Conservation (phyloP, 35 echinoderm and acorn worm species). For the Holothuria glaberrima region DNA sequence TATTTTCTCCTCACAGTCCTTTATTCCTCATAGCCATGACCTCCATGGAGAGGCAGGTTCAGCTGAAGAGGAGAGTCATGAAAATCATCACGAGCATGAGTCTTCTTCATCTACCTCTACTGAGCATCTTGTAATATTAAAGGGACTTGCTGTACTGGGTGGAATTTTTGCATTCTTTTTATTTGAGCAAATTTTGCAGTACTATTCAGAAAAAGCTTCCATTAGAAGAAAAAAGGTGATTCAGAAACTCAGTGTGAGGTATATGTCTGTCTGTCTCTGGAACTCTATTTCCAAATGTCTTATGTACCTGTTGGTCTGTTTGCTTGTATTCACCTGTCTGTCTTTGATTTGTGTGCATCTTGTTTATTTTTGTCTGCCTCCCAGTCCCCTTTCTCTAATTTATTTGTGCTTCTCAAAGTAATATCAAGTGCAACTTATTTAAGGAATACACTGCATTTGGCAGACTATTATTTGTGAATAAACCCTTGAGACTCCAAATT, state of each 20-base stretch:
- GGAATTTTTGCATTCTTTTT: constrained; percentile 82
- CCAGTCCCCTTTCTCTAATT: too few species aligned
- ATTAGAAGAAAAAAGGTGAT: constrained; percentile 9
- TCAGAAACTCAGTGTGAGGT: neutral
- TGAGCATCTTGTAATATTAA: constrained; percentile 54
- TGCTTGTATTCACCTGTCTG: too few species aligned
- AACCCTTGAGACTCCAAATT: too few species aligned
- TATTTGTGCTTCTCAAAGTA: neutral
- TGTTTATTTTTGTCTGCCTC: too few species aligned
- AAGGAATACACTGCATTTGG: neutral
- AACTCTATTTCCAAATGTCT: too few species aligned
- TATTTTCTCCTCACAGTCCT: neutral
- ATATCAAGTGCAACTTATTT: too few species aligned
- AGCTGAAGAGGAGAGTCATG: neutral
- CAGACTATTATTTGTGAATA: too few species aligned
- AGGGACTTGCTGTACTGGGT: constrained; percentile 68
- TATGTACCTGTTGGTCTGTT: neutral
- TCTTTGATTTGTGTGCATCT: too few species aligned
- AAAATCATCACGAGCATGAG: neutral
- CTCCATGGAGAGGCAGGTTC: neutral
- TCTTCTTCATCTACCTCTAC: neutral
- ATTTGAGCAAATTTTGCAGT: constrained; percentile 71
- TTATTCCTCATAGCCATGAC: constrained; percentile 30
- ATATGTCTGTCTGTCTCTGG: neutral
- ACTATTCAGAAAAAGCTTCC: constrained; percentile 9